Evolutionary conservation across 2,113 vertebrate genomes (phyloP).

Genomic region (Rattus rattus): DNA sequence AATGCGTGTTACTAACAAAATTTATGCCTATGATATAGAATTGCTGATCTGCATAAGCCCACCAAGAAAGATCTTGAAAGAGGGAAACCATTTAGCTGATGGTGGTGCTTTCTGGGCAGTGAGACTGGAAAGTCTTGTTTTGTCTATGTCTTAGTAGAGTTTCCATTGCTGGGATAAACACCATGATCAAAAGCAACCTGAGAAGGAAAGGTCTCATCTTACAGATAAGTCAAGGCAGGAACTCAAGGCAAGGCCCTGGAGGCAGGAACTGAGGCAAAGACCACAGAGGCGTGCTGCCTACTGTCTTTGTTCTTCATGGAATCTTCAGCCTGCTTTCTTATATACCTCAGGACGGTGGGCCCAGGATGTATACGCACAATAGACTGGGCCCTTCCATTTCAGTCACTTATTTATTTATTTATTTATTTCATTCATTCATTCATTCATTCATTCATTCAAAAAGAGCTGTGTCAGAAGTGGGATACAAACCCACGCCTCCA

Average conservation of each 20-base stretch:
- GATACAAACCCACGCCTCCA: too few species aligned
- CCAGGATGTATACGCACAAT: background rate
- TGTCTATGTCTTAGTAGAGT: background rate
- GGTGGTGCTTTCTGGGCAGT: background rate
- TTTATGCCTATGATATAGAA: background rate
- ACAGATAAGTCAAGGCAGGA: background rate
- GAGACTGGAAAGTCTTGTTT: background rate
- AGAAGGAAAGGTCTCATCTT: background rate
- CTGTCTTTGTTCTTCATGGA: too few species aligned
- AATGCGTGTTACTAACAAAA: background rate
- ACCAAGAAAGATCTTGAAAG: background rate
- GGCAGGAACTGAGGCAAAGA: background rate
- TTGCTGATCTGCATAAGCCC: background rate
- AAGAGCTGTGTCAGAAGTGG: too few species aligned
- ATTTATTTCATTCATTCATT: too few species aligned
- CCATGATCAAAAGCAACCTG: background rate
- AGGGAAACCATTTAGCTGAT: background rate
- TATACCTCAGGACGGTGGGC: too few species aligned
- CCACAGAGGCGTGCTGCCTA: background rate
- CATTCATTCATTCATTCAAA: too few species aligned
- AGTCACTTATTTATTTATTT: background rate
- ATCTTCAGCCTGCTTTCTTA: background rate
- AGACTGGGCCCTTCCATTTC: background rate
- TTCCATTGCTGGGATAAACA: background rate
- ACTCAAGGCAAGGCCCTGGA: background rate